Base-by-base conservation (phyloP, 2,888 invertebrate species). In the Teinopalpus imperialis region DNA sequence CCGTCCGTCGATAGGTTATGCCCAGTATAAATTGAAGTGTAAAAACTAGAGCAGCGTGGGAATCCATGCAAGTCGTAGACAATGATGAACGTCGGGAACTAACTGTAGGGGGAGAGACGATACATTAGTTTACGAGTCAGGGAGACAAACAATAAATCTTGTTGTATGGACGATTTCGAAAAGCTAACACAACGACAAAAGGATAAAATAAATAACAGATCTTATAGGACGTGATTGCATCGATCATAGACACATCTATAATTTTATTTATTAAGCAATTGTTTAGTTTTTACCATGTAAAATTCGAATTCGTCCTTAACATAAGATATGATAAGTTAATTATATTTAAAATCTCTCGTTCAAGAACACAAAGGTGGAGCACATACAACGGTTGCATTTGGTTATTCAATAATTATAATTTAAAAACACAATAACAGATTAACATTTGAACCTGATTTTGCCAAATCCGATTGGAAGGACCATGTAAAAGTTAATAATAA, bases 11-110 rank as follows among this genome's bases (percentile, higher is more conserved):
- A 42, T n/a, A 26, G 10, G 26, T 16, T 16, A 10, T n/a, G 32
- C 10, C 18, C 42, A n/a, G 3, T 16, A 18, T 10, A 20, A 3
- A 13, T 27, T n/a, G 14, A 13, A 26, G 29, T 31, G 32, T 30
- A 39, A 32, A 26, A 26, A 34, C 32, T 42, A 39, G 13, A 41
- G 21, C 35, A 31, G 51, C 52, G 55, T 54, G 61, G 64, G 62
- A 53, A 49, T 60, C 65, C 65, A 61, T 63, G 65, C 65, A 61
- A 56, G 62, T 56, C 51, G 63, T 55, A 51, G 59, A 53, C 44
- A 48, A 51, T 52, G 31, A 9, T n/a, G 30, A 13, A 13, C 31
- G 24, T 14, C 16, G 32, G 23, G 10, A 12, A n/a, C 26, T 39
- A 42, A 12, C 41, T 42, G 41, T 18, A 6, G 41, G 41, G 21